A percentile compares a stretch with the other conserved stretches of the same genome.
phyloP scores from a whole-genome alignment of 2,888 invertebrate species.

The Campoletis raptor region DNA sequence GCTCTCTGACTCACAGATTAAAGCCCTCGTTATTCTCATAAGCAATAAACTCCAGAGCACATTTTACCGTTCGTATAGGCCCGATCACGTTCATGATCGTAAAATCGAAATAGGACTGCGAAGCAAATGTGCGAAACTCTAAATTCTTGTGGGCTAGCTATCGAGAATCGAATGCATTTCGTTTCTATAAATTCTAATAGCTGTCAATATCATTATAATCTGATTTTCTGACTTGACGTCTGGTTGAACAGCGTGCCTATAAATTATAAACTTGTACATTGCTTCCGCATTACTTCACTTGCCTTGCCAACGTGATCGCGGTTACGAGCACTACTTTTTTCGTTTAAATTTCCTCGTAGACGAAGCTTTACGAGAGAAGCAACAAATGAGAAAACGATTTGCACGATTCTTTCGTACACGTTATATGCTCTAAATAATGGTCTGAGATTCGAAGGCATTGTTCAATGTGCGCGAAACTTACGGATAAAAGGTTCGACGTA shows the following conservation, averaged over 20 bases:
- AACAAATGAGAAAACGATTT: background rate
- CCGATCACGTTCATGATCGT: constrained; percentile 41
- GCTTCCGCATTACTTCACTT: background rate
- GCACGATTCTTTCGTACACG: too few species aligned
- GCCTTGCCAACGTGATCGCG: background rate
- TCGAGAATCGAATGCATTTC: constrained; percentile 9
- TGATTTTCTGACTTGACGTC: background rate
- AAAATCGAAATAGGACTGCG: constrained; percentile 19
- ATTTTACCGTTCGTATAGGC: constrained; percentile 10
- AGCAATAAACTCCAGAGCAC: constrained; percentile 58
- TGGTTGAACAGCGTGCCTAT: background rate
- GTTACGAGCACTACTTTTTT: background rate
- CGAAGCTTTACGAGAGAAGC: background rate
- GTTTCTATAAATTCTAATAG: constrained; percentile 6
- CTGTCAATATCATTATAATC: background rate
- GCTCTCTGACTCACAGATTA: constrained; percentile 56
- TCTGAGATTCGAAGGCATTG: background rate
- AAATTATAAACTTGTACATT: background rate
- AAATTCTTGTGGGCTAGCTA: background rate
- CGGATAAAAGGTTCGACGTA: background rate
- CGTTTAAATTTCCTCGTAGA: background rate
- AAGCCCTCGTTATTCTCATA: constrained; percentile 61
- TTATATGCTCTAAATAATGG: background rate
- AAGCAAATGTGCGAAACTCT: constrained; percentile 18
- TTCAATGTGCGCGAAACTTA: background rate